Evolutionary conservation across 1,140 invertebrate species (phyloP).

Genomic region (Drosophila sp.): DNA sequence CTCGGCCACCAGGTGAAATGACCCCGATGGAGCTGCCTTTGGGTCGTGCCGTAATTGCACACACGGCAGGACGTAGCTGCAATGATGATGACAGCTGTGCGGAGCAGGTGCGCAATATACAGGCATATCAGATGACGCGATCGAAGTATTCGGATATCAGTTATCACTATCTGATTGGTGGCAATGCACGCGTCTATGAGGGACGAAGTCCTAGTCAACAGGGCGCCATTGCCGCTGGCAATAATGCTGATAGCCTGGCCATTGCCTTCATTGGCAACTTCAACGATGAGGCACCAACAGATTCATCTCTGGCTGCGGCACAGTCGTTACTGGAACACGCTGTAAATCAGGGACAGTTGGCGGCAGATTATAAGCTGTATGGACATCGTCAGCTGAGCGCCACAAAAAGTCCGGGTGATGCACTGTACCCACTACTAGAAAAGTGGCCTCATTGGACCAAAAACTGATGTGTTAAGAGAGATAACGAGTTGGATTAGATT

Average conservation of each 20-base stretch:
- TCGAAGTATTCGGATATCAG: conserved; percentile 86
- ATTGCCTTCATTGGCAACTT: conserved; percentile 87
- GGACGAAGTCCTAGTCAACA: conserved; percentile 87
- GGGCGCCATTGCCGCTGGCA: conserved; percentile 86
- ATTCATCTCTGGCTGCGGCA: conserved; percentile 86
- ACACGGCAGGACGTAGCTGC: conserved; percentile 86
- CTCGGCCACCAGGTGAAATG: conserved; percentile 85
- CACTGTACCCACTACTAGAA: conserved; percentile 86
- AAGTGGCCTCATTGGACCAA: conserved; percentile 86
- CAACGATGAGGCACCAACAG: conserved; percentile 80
- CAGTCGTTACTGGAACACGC: conserved; percentile 86
- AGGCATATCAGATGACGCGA: conserved; percentile 86
- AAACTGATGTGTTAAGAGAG: neutral
- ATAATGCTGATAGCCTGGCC: conserved; percentile 87
- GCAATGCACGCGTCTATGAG: conserved; percentile 88
- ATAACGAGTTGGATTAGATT: conserved; percentile 44
- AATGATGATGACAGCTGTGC: conserved; percentile 83
- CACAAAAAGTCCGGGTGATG: conserved; percentile 88
- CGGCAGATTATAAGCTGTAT: conserved; percentile 86
- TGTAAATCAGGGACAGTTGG: conserved; percentile 85
- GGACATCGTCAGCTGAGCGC: conserved; percentile 87
- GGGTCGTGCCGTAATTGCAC: conserved; percentile 86
- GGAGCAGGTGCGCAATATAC: conserved; percentile 85
- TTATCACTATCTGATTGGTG: conserved; percentile 88
- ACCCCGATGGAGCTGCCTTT: conserved; percentile 84